Conservation (phyloP, 2,888 invertebrate species). For the Drosophila setosimentum region DNA sequence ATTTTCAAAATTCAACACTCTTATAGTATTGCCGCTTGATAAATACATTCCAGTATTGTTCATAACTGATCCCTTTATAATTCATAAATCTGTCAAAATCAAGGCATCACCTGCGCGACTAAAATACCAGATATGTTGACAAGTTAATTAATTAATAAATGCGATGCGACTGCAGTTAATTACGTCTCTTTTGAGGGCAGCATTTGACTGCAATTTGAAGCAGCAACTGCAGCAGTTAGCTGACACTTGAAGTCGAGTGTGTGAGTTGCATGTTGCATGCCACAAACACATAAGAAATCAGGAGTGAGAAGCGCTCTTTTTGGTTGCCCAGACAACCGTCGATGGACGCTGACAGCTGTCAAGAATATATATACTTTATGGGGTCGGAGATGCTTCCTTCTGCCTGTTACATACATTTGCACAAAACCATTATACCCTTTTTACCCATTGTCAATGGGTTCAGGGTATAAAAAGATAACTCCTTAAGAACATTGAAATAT, state of each 20-base stretch:
- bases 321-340: constrained; percentile 8
- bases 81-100: constrained; percentile 29
- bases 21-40: not conserved
- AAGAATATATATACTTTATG: too few species aligned
- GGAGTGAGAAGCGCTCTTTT: constrained; percentile 17
- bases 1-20: not conserved
- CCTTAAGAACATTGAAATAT: too few species aligned
- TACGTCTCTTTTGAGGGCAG: constrained; percentile 42
- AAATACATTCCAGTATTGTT: not conserved
- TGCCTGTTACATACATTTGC: too few species aligned
- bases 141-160: constrained; percentile 53
- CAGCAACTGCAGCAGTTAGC: constrained; percentile 29
- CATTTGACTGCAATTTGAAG: constrained; percentile 16
- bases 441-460: too few species aligned
- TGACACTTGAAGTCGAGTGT: constrained; percentile 1
- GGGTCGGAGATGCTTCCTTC: too few species aligned
- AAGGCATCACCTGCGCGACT: not conserved
- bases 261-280: not conserved
- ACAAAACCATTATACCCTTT: too few species aligned
- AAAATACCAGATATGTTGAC: constrained; percentile 21
- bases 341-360: constrained; percentile 27
- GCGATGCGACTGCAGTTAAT: constrained; percentile 35
- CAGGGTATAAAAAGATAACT: too few species aligned
- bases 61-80: not conserved
- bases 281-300: constrained; percentile 1